Conservation (phyloP, 1,140 invertebrate genomes). For the Tetramorium parvispinum region DNA sequence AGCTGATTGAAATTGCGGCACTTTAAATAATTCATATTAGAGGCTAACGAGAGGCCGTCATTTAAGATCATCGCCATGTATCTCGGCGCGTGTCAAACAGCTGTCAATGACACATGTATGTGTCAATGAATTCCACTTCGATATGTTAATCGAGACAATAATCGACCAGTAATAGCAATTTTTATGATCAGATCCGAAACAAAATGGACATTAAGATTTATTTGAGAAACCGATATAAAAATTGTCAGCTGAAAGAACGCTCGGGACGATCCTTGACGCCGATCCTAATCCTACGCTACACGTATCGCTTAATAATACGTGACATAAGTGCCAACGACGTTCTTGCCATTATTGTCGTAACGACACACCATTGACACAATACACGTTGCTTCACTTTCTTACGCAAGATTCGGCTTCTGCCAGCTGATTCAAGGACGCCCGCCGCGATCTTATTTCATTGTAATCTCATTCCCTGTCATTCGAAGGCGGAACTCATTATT, state of each 20-base stretch:
- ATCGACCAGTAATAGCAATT: background rate
- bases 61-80: background rate
- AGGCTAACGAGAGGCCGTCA: background rate
- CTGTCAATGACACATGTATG: slow-evolving; percentile 22
- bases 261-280: slow-evolving; percentile 1
- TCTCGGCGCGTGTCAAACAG: slow-evolving; percentile 61
- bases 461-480: slow-evolving; percentile 1
- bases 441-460: slow-evolving; percentile 7
- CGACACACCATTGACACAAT: slow-evolving; percentile 55
- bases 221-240: background rate
- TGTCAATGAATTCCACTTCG: slow-evolving; percentile 41
- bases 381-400: slow-evolving; percentile 58
- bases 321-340: slow-evolving; percentile 22
- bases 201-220: too few species aligned
- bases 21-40: slow-evolving; percentile 25
- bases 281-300: slow-evolving; percentile 21
- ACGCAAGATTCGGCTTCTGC: slow-evolving; percentile 67
- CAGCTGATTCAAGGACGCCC: slow-evolving; percentile 68
- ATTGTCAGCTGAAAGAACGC: background rate
- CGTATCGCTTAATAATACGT: slow-evolving; percentile 35
- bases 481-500: slow-evolving; percentile 24
- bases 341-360: slow-evolving; percentile 59
- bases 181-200: background rate
- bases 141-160: slow-evolving; percentile 2
- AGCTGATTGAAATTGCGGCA: background rate